These are phyloP conservation scores for Pampus argenteus DNA, from an alignment of 2,797 vertebrate species.

Conservation along the genomic window DNA sequence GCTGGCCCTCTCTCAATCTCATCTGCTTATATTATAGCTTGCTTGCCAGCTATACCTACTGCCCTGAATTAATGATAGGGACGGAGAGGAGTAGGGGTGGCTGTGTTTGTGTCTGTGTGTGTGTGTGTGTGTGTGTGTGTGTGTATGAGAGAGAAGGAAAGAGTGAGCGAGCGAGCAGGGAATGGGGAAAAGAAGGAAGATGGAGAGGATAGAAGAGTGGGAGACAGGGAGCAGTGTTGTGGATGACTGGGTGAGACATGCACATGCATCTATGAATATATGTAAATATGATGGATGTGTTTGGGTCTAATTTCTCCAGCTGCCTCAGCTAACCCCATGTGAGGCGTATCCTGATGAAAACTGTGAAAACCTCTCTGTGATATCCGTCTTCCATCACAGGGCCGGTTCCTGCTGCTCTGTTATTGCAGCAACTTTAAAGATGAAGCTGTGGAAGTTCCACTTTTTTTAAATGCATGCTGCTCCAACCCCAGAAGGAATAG, in stretches of 20 bases:
- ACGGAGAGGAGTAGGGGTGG: constrained; percentile 6
- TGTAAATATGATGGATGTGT: constrained; percentile 78
- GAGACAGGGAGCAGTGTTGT: constrained; percentile 28
- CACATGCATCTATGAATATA: constrained; percentile 69
- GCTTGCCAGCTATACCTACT: constrained; percentile 68
- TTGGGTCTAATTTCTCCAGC: constrained; percentile 74
- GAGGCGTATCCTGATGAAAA: constrained; percentile 73
- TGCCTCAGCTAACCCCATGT: constrained; percentile 67
- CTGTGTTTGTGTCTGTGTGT: constrained; percentile 22
- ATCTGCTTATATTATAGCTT: constrained; percentile 80
- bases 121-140: not conserved
- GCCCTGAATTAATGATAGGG: constrained; percentile 74
- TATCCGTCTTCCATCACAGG: constrained; percentile 60
- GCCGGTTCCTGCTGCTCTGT: constrained; percentile 47
- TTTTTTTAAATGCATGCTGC: constrained; percentile 33
- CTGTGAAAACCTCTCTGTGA: constrained; percentile 50
- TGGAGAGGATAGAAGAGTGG: constrained; percentile 1
- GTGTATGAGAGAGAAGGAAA: not conserved
- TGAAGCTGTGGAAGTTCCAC: constrained; percentile 46
- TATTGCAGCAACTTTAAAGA: constrained; percentile 62
- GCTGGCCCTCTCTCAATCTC: constrained; percentile 79
- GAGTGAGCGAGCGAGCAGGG: too few species aligned
- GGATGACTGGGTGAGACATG: constrained; percentile 66
- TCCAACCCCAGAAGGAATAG: constrained; percentile 39
- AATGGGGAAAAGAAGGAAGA: constrained; percentile 15